These are phyloP conservation scores for Laticauda laticaudata DNA, from an alignment of 2,113 vertebrate species.

Conservation along the genomic window DNA sequence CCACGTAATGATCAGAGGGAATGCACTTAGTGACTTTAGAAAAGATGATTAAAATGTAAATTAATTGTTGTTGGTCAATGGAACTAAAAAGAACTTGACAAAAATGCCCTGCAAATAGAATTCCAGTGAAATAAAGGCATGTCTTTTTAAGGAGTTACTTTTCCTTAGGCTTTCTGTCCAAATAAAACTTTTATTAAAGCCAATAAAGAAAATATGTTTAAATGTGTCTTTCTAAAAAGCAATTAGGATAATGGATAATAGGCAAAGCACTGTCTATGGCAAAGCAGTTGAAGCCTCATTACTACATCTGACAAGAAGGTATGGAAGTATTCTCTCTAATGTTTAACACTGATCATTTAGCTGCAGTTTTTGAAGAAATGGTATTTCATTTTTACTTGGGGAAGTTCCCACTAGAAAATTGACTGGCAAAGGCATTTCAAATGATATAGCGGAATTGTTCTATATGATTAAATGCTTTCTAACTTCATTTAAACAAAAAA, in stretches of 20 bases:
- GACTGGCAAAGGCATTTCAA: not conserved
- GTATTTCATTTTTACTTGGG: not conserved
- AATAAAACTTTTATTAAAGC: not conserved
- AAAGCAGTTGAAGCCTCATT: not conserved
- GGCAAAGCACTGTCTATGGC: not conserved
- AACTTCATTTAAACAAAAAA: not conserved
- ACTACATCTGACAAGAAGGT: not conserved
- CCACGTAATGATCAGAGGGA: not conserved
- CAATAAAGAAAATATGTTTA: not conserved
- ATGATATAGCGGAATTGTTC: not conserved
- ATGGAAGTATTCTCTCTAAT: not conserved
- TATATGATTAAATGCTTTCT: not conserved
- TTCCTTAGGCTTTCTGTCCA: not conserved
- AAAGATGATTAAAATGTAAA: slow-evolving; percentile 39
- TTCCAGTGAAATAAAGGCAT: not conserved
- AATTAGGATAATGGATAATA: not conserved
- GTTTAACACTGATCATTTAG: not conserved
- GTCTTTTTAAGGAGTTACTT: not conserved
- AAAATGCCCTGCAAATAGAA: not conserved
- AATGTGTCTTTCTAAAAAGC: not conserved
- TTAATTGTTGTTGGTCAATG: not conserved
- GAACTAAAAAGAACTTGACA: not conserved
- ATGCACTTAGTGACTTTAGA: slow-evolving; percentile 1
- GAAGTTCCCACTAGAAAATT: not conserved
- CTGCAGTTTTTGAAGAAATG: not conserved